Percentiles rank a stretch among this genome's conserved stretches.
These are phyloP conservation scores for Ceratotherium simum DNA, from an alignment of 2,113 vertebrate genomes.

Conservation along the genomic window DNA sequence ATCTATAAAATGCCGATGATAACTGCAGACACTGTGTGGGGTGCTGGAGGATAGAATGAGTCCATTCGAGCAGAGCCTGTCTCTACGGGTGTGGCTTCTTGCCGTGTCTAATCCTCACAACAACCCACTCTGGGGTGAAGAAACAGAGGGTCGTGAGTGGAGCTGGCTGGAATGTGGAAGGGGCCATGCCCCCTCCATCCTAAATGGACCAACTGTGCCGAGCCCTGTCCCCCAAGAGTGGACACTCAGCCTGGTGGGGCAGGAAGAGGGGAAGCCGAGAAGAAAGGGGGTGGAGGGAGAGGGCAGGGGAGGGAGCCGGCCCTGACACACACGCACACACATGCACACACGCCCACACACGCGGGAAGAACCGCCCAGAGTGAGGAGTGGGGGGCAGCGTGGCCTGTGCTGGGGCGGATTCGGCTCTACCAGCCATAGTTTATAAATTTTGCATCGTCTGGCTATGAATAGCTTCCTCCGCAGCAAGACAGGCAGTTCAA, in stretches of 20 bases:
- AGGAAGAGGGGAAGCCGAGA: background rate
- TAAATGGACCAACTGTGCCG: background rate
- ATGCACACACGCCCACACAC: background rate
- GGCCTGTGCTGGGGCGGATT: conserved; percentile 25
- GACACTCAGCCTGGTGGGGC: background rate
- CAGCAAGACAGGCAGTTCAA: conserved; percentile 80
- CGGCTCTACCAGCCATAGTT: conserved; percentile 70
- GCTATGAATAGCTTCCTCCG: conserved; percentile 81
- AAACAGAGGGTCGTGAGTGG: too few species aligned
- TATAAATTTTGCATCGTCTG: conserved; percentile 82
- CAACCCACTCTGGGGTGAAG: background rate
- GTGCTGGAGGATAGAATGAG: too few species aligned
- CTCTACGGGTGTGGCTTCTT: fast-evolving
- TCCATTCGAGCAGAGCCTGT: fast-evolving
- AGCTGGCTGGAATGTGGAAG: background rate
- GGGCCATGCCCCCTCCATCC: background rate
- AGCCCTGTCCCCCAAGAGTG: too few species aligned
- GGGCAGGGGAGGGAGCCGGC: background rate
- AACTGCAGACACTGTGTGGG: background rate
- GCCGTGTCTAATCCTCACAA: fast-evolving
- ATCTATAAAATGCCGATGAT: too few species aligned
- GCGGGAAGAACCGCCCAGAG: background rate
- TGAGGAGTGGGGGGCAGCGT: background rate
- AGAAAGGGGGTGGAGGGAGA: background rate
- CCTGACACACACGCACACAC: fast-evolving